These are phyloP conservation scores for Urocynchramus pylzowi DNA, from an alignment of 2,113 vertebrate genomes.

Conservation along the genomic window DNA sequence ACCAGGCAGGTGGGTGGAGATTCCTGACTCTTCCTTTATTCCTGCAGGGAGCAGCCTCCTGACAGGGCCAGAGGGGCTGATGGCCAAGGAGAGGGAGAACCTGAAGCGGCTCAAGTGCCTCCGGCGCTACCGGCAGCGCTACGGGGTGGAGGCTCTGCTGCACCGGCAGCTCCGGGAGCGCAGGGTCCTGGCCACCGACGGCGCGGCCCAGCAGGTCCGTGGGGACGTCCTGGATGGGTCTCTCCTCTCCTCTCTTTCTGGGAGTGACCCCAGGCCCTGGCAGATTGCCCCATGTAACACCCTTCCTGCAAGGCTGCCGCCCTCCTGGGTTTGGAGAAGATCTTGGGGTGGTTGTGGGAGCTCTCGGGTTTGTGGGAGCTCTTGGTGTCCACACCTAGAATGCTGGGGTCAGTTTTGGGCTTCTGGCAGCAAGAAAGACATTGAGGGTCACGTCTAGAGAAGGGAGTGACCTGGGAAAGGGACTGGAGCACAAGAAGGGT, in stretches of 20 bases:
- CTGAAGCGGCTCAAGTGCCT: conserved; percentile 90
- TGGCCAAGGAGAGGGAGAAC: conserved; percentile 89
- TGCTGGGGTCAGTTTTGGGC: too few relatives aligned
- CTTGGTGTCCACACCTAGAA: too few relatives aligned
- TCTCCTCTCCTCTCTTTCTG: rapidly evolving
- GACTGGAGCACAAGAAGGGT: too few relatives aligned
- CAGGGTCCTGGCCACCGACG: conserved; percentile 84
- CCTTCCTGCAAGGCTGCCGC: background rate
- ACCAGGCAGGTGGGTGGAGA: rapidly evolving
- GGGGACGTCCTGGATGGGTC: background rate
- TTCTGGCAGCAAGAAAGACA: too few relatives aligned
- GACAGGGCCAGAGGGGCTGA: conserved; percentile 87
- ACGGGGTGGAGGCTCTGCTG: conserved; percentile 90
- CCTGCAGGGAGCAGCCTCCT: conserved; percentile 85
- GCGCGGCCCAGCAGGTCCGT: conserved; percentile 78
- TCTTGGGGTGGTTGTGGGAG: background rate
- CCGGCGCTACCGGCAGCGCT: conserved; percentile 89
- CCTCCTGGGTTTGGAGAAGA: background rate
- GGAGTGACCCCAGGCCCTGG: background rate
- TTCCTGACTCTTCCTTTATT: background rate
- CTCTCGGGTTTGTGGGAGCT: background rate
- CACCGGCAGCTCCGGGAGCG: conserved; percentile 91
- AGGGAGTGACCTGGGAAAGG: too few relatives aligned
- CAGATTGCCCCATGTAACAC: background rate
- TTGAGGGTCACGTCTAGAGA: too few relatives aligned